Base-by-base conservation (phyloP, 2,888 invertebrate genomes). In the Cerastis rubricosa region DNA sequence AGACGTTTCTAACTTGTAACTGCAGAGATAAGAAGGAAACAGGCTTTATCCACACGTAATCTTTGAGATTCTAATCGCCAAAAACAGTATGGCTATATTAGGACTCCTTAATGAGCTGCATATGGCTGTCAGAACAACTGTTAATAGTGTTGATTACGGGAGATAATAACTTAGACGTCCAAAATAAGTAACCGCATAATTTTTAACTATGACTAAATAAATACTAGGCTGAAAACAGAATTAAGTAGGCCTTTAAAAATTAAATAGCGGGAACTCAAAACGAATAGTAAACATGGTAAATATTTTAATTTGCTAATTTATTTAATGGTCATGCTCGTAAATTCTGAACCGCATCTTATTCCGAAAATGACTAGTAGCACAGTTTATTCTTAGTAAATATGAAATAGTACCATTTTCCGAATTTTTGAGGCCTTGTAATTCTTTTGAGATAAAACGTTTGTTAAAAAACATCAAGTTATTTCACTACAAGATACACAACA, bases 71-170 rank as follows among this genome's bases (percentile, higher is more conserved):
- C 59, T 19, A 57, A 82, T 86, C 81, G 12, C 35, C 57, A 63
- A 78, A 86, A 84, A 79, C 65, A 71, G 25, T 22, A 43, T 40
- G 9, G 40, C 81, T 70, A 47, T 86, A 71, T 71, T 73, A 25
- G 76, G 75, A 54, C 71, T 75, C 67, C 63, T 63, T 82, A 87
- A 85, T 85, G 78, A 78, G 87, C 40, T 67, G 63, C 51, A 68
- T 47, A 73, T 65, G 73, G 63, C 43, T 63, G 66, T 63, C 45
- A 45, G 45, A 14, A n/a, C 59, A 59, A 45, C 47, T 51, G n/a
- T 47, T 61, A 40, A 57, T 63, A 35, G 25, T 57, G 19, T 29
- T 29, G 71, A 43, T 70, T 59, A 70, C n/a, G 47, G 57, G 40
- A 47, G 35, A 54, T 47, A 65, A 71, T 25, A 59, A 35, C n/a